Evolutionary conservation across 2,888 invertebrate species (phyloP), one percentile per base, ranked within the genome.

Genomic region (Tubulanus polymorphus): DNA sequence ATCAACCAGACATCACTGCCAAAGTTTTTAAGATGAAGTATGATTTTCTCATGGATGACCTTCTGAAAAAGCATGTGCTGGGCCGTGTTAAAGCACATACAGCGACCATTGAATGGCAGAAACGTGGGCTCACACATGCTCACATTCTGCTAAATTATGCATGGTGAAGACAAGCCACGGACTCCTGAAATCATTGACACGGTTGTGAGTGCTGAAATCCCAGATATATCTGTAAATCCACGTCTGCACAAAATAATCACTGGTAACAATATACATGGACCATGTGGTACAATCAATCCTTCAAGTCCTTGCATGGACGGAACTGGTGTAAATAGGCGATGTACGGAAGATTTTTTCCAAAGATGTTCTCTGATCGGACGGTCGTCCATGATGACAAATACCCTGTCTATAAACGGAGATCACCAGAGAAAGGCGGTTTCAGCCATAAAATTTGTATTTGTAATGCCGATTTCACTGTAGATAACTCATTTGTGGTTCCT

Each of bases 291-390:
- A 25, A 8, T 54, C 23, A 41, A 41, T 15, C 15, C 6, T 5
- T 20, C 18, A 18, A 41, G 32, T 18, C 3, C 27, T 2, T 81
- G 79, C 65, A 80, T 79, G 78, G 57, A 58, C 46, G 6, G 12
- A 45, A 20, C 53, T 58, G 1, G 65, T 59, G 32, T 37, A n/a
- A 63, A 73, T 46, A 72, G 70, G 2, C 64, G 63, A 52, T 81
- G 80, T 64, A 62, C 68, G 0, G 80, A 81, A 62, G 60, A 63
- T 6, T 80, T n/a, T 80, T 68, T 69, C 41, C 41, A 41, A 41
- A 41, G 23, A 18, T 23, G 23, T 41, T 41, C 15, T 5, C 41
- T 20, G 41, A 18, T 15, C 41, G 70, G 28, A 80, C 78, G 12
- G 32, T 53, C 10, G 61, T 69, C 3, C 63, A 66, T 1, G 59